Evolutionary conservation across 1,140 invertebrate species (phyloP).

Genomic region (Papilio dardanus): DNA sequence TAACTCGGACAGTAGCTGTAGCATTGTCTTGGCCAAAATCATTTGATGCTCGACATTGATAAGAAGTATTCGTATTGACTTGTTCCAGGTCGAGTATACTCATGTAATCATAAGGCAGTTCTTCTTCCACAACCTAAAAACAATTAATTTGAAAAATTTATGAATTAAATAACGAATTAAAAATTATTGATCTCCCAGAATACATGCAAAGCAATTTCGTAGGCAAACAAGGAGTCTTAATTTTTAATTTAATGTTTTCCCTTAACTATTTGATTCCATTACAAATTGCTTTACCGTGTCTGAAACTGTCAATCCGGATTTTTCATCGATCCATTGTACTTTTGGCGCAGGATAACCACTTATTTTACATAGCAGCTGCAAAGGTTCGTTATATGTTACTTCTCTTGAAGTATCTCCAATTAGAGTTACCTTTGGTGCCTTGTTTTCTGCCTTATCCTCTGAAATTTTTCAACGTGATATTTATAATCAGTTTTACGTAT

Average conservation of each 20-base stretch:
- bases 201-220: no score
- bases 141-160: constrained; percentile 15
- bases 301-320: constrained; percentile 22
- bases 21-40: constrained; percentile 23
- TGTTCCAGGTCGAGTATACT: constrained; percentile 46
- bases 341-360: constrained; percentile 53
- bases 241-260: no score
- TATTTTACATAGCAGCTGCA: constrained; percentile 54
- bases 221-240: no score
- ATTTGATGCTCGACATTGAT: constrained; percentile 51
- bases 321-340: constrained; percentile 50
- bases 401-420: constrained; percentile 39
- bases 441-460: constrained; percentile 27
- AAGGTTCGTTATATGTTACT: constrained; percentile 37
- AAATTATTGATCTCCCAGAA: no score
- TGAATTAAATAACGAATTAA: no score
- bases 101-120: constrained; percentile 47
- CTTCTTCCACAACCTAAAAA: constrained; percentile 44
- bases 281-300: constrained; percentile 8
- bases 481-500: neutral
- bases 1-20: constrained; percentile 40
- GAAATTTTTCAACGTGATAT: neutral
- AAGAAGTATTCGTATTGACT: constrained; percentile 45
- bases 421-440: constrained; percentile 44
- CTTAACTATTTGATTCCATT: no score